Conservation (phyloP, 2,797 vertebrate species). For the Euphonia xanthogaster region DNA sequence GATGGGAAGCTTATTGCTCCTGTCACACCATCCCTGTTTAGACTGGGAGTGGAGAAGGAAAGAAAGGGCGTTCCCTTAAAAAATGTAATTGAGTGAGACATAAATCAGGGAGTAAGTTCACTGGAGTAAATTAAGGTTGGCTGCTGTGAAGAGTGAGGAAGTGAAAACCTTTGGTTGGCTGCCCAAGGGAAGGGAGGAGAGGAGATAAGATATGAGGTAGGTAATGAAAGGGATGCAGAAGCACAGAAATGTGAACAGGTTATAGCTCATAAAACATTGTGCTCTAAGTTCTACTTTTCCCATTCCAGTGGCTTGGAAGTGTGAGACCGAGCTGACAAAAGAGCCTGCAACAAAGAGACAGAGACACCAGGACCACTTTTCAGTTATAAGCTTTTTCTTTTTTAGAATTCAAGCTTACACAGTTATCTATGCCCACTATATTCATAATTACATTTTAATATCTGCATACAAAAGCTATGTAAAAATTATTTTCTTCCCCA, state of each 20-base stretch:
- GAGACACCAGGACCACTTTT: conserved; percentile 45
- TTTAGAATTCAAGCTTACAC: conserved; percentile 82
- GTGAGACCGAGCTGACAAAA: neutral
- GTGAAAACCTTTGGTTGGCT: neutral
- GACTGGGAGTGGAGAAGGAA: neutral
- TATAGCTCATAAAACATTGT: neutral
- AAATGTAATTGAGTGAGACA: neutral
- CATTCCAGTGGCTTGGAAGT: neutral
- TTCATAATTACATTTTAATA: conserved; percentile 84
- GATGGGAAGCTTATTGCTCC: neutral
- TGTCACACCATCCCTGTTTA: neutral
- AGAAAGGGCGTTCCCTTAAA: neutral
- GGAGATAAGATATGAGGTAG: neutral
- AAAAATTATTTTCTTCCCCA: conserved; percentile 81
- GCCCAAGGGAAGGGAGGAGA: neutral
- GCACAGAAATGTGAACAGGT: neutral
- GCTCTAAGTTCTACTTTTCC: neutral
- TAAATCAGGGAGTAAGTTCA: neutral
- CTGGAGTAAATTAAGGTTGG: neutral
- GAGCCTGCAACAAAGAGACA: neutral
- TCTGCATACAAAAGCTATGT: conserved; percentile 86
- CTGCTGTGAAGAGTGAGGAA: neutral
- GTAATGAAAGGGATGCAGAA: neutral
- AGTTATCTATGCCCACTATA: conserved; percentile 81
- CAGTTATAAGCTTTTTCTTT: conserved; percentile 79